Base-by-base conservation (phyloP, 2,113 vertebrate species). In the Tragulus kanchil region DNA sequence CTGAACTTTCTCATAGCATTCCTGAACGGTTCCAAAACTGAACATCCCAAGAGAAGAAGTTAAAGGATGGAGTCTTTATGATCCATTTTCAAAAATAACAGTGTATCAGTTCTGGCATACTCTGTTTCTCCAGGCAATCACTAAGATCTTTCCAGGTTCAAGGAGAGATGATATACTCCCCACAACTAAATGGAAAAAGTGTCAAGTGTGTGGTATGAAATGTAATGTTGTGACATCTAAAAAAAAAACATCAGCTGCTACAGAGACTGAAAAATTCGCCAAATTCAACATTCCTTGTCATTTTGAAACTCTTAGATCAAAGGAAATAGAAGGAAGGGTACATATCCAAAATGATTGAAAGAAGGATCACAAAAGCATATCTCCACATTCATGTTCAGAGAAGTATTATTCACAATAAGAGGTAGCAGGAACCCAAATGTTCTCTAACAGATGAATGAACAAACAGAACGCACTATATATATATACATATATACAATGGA, bases 231-330 rank as follows among this genome's bases (percentile, higher is more conserved):
- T 50, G 69, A 58, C 36, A 84, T 88, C 23, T 69, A 62, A 52
- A 92, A 96, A 52, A 92, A 96, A 92, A 86, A 52, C 12, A 48
- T 13, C 42, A 89, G 23, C 73, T 90, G 82, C 75, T 58, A 64
- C 21, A 85, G 58, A 45, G n/a, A 54, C 12, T 73, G 23, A 92
- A 96, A 92, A 92, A 16, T 15, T 16, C 21, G 54, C 87, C 71
- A 96, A 71, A 86, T 65, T 65, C 62, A 88, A 86, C 12, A n/a
- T 31, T 14, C 12, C 21, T 83, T 88, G 69, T 50, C 28, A 50
- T 85, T 87, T 79, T 26, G 61, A 69, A 94, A 58, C 26, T 79
- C 69, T 61, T 69, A 23, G 42, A 65, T 48, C 21, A 79, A 93
- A 91, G 69, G 36, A 93, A 95, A 77, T 28, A 85, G 31, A 87